These are phyloP conservation scores for Gandaritis pyraliata DNA, from an alignment of 2,888 invertebrate genomes.

Conservation along the genomic window DNA sequence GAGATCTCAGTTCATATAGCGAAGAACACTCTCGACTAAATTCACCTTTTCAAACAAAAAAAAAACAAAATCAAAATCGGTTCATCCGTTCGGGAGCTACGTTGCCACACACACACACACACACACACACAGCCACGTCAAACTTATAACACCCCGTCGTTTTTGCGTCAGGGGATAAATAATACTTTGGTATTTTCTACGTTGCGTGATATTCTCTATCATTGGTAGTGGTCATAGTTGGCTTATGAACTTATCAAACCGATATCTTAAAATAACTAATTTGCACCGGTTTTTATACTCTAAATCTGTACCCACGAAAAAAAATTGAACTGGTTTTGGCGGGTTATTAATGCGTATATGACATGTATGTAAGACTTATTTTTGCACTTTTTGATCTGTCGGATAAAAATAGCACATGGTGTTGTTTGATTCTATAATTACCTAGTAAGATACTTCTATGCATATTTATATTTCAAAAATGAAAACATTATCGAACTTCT, in stretches of 20 bases:
- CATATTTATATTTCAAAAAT: no score
- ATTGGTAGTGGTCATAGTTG: constrained; percentile 7
- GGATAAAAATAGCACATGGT: neutral
- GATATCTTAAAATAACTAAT: constrained; percentile 18
- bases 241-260: constrained; percentile 4
- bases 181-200: neutral
- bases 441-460: no score
- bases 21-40: no score
- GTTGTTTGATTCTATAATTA: neutral
- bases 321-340: constrained; percentile 16
- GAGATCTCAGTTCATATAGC: no score
- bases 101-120: no score
- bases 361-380: neutral
- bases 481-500: no score
- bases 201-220: constrained; percentile 10
- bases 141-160: no score
- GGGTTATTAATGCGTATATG: constrained; percentile 11
- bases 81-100: no score
- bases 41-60: no score
- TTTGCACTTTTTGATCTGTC: neutral
- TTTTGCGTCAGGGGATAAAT: no score
- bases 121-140: no score
- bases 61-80: no score
- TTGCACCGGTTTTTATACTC: constrained; percentile 15
- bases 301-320: constrained; percentile 8